Percentiles rank a stretch among this genome's conserved stretches.
Conservation (phyloP, 2,888 invertebrate genomes). For the Acutogordius australiensis region DNA sequence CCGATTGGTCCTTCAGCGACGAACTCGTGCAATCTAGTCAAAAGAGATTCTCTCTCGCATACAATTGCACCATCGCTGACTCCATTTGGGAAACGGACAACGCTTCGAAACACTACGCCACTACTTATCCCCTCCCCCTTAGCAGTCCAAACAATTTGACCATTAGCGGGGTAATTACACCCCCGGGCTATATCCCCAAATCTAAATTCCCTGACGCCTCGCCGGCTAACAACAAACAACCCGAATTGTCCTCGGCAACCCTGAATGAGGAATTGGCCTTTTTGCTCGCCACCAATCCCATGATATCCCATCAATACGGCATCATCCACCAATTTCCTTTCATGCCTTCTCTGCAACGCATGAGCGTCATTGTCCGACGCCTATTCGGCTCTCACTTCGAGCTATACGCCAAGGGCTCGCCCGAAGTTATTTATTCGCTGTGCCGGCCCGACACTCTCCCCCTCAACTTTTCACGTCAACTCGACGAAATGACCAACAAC, state of each 20-base stretch:
- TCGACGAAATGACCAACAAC: conserved; percentile 48
- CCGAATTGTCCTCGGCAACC: neutral
- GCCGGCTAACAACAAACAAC: neutral
- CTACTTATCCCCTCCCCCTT: too few relatives aligned
- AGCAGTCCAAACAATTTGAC: neutral
- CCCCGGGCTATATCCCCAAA: too few relatives aligned
- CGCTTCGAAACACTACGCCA: too few relatives aligned
- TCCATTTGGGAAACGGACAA: too few relatives aligned
- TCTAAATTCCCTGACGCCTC: too few relatives aligned
- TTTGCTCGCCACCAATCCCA: neutral
- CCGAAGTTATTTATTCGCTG: conserved; percentile 26
- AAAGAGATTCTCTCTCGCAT: neutral
- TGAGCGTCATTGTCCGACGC: conserved; percentile 23
- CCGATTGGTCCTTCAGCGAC: conserved; percentile 28
- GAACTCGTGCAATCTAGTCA: neutral
- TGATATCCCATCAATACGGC: conserved; percentile 19
- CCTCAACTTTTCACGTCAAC: conserved; percentile 39
- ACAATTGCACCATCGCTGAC: neutral
- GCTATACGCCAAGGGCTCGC: conserved; percentile 28
- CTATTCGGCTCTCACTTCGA: conserved; percentile 23
- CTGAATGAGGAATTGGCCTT: neutral
- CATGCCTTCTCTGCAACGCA: conserved; percentile 25
- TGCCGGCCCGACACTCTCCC: conserved; percentile 32
- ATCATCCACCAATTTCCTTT: conserved; percentile 28
- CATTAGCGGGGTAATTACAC: neutral